Conservation (phyloP, 2,113 vertebrate species). For the Rhinolophus ferrumequinum region DNA sequence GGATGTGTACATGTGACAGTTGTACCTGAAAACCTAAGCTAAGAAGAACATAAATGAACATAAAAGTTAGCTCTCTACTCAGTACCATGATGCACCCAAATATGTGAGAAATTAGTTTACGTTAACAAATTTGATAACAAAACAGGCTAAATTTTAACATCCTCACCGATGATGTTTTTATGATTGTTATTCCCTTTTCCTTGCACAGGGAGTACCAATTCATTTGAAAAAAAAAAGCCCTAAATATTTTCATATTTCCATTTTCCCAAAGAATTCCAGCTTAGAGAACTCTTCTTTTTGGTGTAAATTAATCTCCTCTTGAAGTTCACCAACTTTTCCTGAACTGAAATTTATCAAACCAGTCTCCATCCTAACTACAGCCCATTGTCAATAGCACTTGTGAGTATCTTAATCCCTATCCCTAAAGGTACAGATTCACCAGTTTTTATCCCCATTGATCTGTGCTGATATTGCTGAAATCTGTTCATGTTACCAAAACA, state of each 20-base stretch:
- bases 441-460: not conserved
- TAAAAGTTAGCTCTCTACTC: not conserved
- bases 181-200: not conserved
- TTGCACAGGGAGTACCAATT: not conserved
- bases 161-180: not conserved
- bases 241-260: conserved; percentile 22
- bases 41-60: conserved; percentile 12
- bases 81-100: not conserved
- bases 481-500: conserved; percentile 3
- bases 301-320: not conserved
- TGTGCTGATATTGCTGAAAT: conserved; percentile 23
- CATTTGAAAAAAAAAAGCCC: not conserved
- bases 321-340: conserved; percentile 34
- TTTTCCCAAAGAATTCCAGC: conserved; percentile 10
- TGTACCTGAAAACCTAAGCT: conserved; percentile 6
- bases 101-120: not conserved
- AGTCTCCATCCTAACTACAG: not conserved
- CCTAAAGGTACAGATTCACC: not conserved
- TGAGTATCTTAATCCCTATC: not conserved
- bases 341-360: conserved; percentile 8
- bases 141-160: not conserved
- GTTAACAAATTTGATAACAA: not conserved
- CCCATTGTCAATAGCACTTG: not conserved
- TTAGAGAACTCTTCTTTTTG: not conserved
- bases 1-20: not conserved